A percentile compares a stretch with the other conserved stretches of the same genome.
Evolutionary conservation across 1,140 invertebrate species (phyloP).

Genomic region (Achroia grisella): DNA sequence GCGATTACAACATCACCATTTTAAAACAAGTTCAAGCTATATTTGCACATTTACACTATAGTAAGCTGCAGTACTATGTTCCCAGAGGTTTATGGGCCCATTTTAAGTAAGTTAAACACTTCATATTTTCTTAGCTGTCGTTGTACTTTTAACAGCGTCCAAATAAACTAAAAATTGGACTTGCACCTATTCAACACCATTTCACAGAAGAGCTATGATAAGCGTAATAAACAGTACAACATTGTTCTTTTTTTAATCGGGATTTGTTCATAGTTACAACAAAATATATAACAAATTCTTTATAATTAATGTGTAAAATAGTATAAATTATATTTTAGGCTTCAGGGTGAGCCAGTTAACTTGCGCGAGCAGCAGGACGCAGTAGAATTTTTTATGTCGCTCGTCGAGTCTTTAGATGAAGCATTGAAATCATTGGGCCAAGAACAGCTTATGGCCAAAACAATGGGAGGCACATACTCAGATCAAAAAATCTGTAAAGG

Average conservation of each 20-base stretch:
- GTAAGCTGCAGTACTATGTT: constrained; percentile 97
- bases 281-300: no score
- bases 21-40: constrained; percentile 98
- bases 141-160: no score
- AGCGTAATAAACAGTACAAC: no score
- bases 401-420: constrained; percentile 97
- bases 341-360: constrained; percentile 96
- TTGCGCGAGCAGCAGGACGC: constrained; percentile 98
- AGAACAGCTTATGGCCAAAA: constrained; percentile 94
- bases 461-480: constrained; percentile 96
- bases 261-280: no score
- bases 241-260: no score
- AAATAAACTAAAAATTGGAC: no score
- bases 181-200: no score
- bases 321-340: constrained; percentile 51
- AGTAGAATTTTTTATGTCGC: constrained; percentile 98
- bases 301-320: no score
- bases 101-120: constrained; percentile 87
- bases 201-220: no score
- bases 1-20: constrained; percentile 96
- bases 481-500: constrained; percentile 99
- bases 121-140: background rate
- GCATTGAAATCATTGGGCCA: constrained; percentile 94
- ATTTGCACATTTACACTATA: constrained; percentile 97
- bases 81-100: constrained; percentile 97